Evolutionary conservation across 2,888 invertebrate genomes (phyloP), one percentile per base, ranked within the genome.

Genomic region (Cerastis rubricosa): DNA sequence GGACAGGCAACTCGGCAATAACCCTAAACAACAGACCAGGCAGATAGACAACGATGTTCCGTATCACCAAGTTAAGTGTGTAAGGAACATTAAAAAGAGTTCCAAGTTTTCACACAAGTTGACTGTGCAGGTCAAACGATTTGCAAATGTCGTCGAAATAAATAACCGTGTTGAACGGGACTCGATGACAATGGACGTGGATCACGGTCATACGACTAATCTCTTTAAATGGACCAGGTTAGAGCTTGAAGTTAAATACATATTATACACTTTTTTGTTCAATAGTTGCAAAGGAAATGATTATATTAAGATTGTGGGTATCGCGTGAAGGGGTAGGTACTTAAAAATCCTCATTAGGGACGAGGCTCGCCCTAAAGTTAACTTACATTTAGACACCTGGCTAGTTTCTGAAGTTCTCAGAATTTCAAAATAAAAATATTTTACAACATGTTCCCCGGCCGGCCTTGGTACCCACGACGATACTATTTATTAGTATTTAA

Each of bases 201-300:
- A 89, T 89, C 88, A 90, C 85, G 86, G 90, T 88, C 89, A 88
- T 72, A 78, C 78, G 78, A 84, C 80, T 85, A 87, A 89, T 89
- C 85, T 85, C 85, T 81, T 83, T 77, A 84, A 88, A 88, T 87
- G 84, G 85, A 45, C 45, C 45, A 35, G 43, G 12, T 68, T 49
- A 12, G 43, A 63, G 17, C 22, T 71, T 54, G 35, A 17, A 61
- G 61, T 73, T 25, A 57, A 54, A 54, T 57, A 57, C 25, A 25
- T 2, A 1, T 57, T 11, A 3, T 51, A 2, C 9, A 35, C 35
- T 35, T 6, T 19, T 51, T 51, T 9, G 2, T 51, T 49, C 3
- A 51, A 22, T 9, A 51, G 51, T 51, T 49, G 19, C 7, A 22
- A 51, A 51, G 8, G 9, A 22, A 51, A 51, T 22, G 8, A 51